A percentile compares a stretch with the other conserved stretches of the same genome.
phyloP scores from a whole-genome alignment of 2,113 vertebrate genomes.

The Ageneiosus marmoratus region DNA sequence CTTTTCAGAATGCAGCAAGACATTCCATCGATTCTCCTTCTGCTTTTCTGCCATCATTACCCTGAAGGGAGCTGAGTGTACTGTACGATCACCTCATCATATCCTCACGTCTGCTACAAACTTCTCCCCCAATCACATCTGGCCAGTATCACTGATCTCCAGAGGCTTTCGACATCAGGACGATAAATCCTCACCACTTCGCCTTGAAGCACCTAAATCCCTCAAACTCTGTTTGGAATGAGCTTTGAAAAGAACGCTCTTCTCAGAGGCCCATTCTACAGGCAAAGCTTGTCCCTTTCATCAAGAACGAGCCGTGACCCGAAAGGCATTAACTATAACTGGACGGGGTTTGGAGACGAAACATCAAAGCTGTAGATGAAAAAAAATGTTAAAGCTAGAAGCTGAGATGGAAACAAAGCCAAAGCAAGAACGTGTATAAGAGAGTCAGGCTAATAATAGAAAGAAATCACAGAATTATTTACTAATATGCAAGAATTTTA shows the following conservation, averaged over 20 bases:
- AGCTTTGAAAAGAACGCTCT: constrained; percentile 37
- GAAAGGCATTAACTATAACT: constrained; percentile 24
- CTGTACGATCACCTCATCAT: not conserved
- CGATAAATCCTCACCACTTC: constrained; percentile 58
- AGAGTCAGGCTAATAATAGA: not conserved
- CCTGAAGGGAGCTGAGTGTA: not conserved
- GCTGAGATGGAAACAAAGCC: not conserved
- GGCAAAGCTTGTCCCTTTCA: constrained; percentile 25
- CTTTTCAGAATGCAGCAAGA: not conserved
- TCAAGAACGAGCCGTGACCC: constrained; percentile 23
- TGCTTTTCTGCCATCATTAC: constrained; percentile 17
- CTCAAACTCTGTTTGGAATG: constrained; percentile 42
- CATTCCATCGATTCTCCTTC: constrained; percentile 15
- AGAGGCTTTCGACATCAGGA: constrained; percentile 44
- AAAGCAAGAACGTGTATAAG: not conserved
- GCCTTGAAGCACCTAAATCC: constrained; percentile 49
- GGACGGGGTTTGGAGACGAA: not conserved
- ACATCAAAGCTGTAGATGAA: constrained; percentile 5
- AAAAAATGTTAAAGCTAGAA: not conserved
- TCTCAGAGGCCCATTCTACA: constrained; percentile 24
- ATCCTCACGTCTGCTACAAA: not conserved
- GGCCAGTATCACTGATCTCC: constrained; percentile 60
- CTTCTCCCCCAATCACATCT: constrained; percentile 64
- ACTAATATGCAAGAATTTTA: no score
- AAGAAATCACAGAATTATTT: not conserved